phyloP scores from a whole-genome alignment of 1,140 invertebrate species.

The Gryllus bimaculatus region DNA sequence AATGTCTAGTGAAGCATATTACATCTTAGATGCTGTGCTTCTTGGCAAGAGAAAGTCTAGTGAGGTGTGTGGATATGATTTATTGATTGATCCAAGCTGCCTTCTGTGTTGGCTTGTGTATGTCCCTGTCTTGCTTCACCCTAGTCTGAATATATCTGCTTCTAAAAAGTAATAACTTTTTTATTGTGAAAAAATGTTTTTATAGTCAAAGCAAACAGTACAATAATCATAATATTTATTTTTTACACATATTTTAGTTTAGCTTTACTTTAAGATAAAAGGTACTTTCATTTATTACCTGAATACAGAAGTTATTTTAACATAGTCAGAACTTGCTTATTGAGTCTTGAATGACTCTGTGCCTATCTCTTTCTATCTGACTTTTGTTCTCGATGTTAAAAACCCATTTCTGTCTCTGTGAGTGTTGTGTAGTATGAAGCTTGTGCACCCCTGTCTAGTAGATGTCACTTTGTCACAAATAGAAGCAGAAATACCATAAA shows the following conservation, averaged over 20 bases:
- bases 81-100: not conserved
- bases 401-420: not conserved
- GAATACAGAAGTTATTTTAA: not conserved
- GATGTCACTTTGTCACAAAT: not conserved
- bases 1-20: not conserved
- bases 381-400: not conserved
- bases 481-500: not conserved
- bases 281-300: not conserved
- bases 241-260: slow-evolving; percentile 8
- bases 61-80: not conserved
- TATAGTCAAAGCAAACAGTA: slow-evolving; percentile 11
- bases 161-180: slow-evolving; percentile 6
- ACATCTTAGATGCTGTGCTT: not conserved
- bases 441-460: slow-evolving; percentile 3
- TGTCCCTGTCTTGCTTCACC: not conserved
- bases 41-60: not conserved
- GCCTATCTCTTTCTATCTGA: not conserved
- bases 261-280: slow-evolving; percentile 10
- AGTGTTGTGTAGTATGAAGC: not conserved
- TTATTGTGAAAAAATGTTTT: slow-evolving; percentile 8
- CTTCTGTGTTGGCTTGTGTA: slow-evolving; percentile 3
- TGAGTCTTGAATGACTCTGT: not conserved
- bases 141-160: not conserved
- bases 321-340: not conserved
- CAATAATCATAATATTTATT: slow-evolving; percentile 9